phyloP scores from a whole-genome alignment of 2,888 invertebrate genomes.

The Dicycla oo region DNA sequence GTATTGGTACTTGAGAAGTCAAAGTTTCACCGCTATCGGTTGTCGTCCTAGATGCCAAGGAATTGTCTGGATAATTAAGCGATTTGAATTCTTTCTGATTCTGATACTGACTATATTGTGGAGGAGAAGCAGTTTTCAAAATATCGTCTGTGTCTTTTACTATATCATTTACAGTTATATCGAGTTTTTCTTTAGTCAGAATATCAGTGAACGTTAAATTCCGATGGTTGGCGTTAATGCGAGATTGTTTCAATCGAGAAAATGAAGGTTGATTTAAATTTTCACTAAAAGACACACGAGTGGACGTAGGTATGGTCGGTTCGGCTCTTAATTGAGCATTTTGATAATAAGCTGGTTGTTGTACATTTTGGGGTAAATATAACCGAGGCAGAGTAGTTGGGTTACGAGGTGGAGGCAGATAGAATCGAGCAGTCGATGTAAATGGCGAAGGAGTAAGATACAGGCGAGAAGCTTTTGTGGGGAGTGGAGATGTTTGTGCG shows the following conservation, averaged over 20 bases:
- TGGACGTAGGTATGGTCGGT: slow-evolving; percentile 70
- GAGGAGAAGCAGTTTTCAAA: slow-evolving; percentile 77
- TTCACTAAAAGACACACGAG: slow-evolving; percentile 58
- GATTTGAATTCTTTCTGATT: slow-evolving; percentile 69
- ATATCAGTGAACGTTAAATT: slow-evolving; percentile 84
- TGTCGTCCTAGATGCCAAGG: slow-evolving; percentile 69
- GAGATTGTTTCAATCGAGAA: slow-evolving; percentile 70
- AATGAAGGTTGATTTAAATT: slow-evolving; percentile 67
- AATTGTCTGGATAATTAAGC: slow-evolving; percentile 72
- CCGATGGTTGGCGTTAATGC: slow-evolving; percentile 72
- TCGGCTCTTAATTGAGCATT: slow-evolving; percentile 70
- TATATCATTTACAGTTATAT: slow-evolving; percentile 82
- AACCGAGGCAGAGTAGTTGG: slow-evolving; percentile 73
- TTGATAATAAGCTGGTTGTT: slow-evolving; percentile 70
- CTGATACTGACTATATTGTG: slow-evolving; percentile 71
- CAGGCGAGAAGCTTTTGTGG: slow-evolving; percentile 75
- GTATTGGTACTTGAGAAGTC: slow-evolving; percentile 72
- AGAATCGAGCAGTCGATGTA: slow-evolving; percentile 76
- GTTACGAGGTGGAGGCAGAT: slow-evolving; percentile 78
- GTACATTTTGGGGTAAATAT: slow-evolving; percentile 74
- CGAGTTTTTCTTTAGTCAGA: slow-evolving; percentile 84
- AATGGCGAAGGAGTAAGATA: slow-evolving; percentile 81
- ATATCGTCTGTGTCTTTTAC: slow-evolving; percentile 82
- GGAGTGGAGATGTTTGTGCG: slow-evolving; percentile 68
- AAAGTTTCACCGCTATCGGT: slow-evolving; percentile 79